Percentiles rank a stretch among this genome's conserved stretches.
phyloP scores from a whole-genome alignment of 2,888 invertebrate species.

The Sesia bembeciformis region DNA sequence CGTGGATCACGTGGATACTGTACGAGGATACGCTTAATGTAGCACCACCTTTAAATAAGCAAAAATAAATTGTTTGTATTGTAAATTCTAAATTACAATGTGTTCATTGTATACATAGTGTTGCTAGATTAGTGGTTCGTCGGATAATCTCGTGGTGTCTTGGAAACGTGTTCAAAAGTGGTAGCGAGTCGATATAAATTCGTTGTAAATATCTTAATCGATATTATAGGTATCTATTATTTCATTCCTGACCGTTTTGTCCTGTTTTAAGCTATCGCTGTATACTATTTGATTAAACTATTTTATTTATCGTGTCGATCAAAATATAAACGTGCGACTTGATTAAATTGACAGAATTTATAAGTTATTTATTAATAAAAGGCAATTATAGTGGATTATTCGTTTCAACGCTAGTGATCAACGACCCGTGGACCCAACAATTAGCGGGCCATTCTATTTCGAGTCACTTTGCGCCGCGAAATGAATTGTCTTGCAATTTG shows the following conservation, averaged over 20 bases:
- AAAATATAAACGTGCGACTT: neutral
- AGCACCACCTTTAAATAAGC: neutral
- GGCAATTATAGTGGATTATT: too few species aligned
- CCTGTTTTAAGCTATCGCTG: neutral
- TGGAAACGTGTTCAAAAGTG: slow-evolving; percentile 41
- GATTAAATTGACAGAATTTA: too few species aligned
- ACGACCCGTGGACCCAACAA: too few species aligned
- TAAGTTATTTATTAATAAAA: too few species aligned
- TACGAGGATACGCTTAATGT: too few species aligned
- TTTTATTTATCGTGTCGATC: neutral
- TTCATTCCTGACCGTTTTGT: neutral
- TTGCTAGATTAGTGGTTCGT: slow-evolving; percentile 46
- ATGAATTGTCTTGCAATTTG: too few species aligned
- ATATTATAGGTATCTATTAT: neutral
- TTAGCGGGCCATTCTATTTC: too few species aligned
- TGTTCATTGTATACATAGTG: slow-evolving; percentile 63
- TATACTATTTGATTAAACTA: neutral
- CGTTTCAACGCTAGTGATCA: too few species aligned
- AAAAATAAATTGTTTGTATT: neutral
- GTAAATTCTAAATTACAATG: slow-evolving; percentile 45
- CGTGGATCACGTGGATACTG: too few species aligned
- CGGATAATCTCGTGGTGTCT: slow-evolving; percentile 30
- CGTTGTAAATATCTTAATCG: neutral
- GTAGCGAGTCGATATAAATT: neutral
- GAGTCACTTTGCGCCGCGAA: too few species aligned